Base-by-base conservation (phyloP, 2,113 vertebrate genomes). In the Holacanthus passer region DNA sequence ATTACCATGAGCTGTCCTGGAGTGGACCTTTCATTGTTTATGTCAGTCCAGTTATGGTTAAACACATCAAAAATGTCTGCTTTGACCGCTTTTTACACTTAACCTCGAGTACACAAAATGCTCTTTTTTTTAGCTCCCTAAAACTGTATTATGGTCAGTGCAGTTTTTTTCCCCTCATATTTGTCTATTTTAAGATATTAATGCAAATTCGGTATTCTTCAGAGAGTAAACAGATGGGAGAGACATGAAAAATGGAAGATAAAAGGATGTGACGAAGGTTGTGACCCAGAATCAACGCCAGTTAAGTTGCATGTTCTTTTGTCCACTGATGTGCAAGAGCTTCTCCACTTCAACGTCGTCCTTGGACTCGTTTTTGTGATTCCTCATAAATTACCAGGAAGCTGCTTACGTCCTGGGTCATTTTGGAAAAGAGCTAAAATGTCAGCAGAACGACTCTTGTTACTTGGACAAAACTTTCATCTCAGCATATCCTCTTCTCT, bases 1-100 rank as follows among this genome's bases (percentile, higher is more conserved):
- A 89, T 92, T 87, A 90, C 77, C 80, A 76, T 56, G 77, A 78
- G 89, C 84, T 86, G 76, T 90, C 91, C 89, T 84, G 56, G 78
- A 91, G 87, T 88, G 91, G 92, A 91, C 92, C 87, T 88, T 79
- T 90, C 90, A 89, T 91, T 90, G 90, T 93, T 91, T 90, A 84
- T 87, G 86, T 90, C 81, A 81, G 84, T 65, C 39, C 76, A 89
- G 78, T 83, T 85, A 78, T 47, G 79, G 71, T 88, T 89, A 79
- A 87, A 89, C 79, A 71, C 71, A 47, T 84, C 19, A 79, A 79
- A 37, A 87, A 78, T 35, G 24, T 52, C 58, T 50, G 14, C 43
- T 66, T 67, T 75, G 53, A 76, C 73, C 41, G 3, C 41, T 77
- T 83, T 70, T 41, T 55, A 69, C 71, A n/a, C 77, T 79, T 87